These are phyloP conservation scores for Cinclus mexicanus DNA, from an alignment of 2,113 vertebrate genomes.

Conservation along the genomic window DNA sequence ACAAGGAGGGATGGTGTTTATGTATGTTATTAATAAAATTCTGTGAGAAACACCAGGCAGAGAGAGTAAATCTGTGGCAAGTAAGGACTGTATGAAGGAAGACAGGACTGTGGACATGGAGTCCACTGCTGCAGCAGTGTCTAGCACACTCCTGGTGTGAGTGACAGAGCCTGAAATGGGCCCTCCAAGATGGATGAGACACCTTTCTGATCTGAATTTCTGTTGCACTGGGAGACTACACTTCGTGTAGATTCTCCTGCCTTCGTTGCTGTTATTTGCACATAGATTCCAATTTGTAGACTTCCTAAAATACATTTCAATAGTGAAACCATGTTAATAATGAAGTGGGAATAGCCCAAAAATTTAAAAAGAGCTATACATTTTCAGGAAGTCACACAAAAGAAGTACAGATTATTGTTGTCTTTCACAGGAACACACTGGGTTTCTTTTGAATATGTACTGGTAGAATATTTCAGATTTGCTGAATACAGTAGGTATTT, in stretches of 20 bases:
- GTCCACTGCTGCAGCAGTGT: not conserved
- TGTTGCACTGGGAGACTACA: not conserved
- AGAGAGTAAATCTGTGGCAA: not conserved
- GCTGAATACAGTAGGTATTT: slow-evolving; percentile 64
- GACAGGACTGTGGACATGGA: not conserved
- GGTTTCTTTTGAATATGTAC: slow-evolving; percentile 30
- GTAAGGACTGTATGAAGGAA: not conserved
- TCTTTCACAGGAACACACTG: not conserved
- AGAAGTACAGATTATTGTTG: not conserved
- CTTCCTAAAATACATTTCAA: slow-evolving; percentile 19
- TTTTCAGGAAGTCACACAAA: not conserved
- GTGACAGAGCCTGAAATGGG: not conserved
- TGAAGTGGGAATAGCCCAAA: not conserved
- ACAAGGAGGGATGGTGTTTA: not conserved
- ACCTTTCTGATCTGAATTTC: not conserved
- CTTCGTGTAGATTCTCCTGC: not conserved
- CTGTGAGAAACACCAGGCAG: not conserved
- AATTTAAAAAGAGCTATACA: not conserved
- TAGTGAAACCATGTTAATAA: not conserved
- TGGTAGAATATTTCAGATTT: not conserved
- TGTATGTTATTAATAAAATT: not conserved
- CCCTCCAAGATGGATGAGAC: not conserved
- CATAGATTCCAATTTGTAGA: not conserved
- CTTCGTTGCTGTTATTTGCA: not conserved
- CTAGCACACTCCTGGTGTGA: not conserved